Conservation (phyloP, 2,113 vertebrate species). For the Heterochromis multidens region DNA sequence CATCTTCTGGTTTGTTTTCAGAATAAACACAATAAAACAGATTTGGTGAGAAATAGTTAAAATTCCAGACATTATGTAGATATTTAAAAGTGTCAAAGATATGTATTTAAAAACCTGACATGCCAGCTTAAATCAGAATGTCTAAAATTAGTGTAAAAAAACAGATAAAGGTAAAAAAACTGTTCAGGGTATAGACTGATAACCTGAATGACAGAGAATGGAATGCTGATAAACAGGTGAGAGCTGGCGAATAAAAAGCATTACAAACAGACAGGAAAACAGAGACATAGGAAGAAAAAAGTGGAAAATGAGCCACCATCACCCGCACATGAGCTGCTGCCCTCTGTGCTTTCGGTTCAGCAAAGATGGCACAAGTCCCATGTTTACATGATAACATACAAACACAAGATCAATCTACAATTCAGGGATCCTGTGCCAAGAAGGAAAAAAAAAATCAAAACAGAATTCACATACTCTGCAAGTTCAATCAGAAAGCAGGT, state of each 20-base stretch:
- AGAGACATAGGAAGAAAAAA: not conserved
- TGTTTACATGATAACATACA: conserved; percentile 43
- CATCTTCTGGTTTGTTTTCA: not conserved
- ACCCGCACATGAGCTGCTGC: not conserved
- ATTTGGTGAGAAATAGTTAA: not conserved
- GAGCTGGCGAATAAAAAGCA: not conserved
- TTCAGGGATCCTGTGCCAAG: not conserved
- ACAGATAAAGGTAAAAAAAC: no score
- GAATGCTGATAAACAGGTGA: not conserved
- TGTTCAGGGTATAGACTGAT: not conserved
- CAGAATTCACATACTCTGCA: not conserved
- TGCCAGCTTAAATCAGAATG: not conserved
- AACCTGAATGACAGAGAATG: not conserved
- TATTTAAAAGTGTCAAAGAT: not conserved
- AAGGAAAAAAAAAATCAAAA: not conserved
- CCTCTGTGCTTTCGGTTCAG: conserved; percentile 19
- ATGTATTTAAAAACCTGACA: not conserved
- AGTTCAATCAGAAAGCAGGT: no score
- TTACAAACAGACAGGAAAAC: not conserved
- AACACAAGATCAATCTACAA: conserved; percentile 20
- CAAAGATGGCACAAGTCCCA: not conserved
- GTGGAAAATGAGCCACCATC: conserved; percentile 12
- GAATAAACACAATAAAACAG: not conserved
- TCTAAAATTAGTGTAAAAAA: not conserved
- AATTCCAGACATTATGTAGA: not conserved